Evolutionary conservation across 2,888 invertebrate species (phyloP), one percentile per base, ranked within the genome.

Genomic region (Erebia palarica): DNA sequence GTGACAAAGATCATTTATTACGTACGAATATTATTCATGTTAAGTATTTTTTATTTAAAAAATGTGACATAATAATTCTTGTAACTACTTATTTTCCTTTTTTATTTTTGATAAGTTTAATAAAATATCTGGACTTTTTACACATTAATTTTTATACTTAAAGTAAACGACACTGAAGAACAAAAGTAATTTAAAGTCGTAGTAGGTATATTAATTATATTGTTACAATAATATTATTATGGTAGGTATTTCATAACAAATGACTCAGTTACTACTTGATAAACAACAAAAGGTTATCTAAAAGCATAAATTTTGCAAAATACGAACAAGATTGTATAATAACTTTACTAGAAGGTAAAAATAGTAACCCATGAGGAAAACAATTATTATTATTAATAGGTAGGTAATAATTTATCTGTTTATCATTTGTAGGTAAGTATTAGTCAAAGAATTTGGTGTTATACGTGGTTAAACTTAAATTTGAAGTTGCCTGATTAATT

Each of bases 1-100:
- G 47, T 64, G 63, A 70, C 67, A 70, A 72, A 63, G 64, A 64
- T 67, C 64, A 59, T 71, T 36, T 68, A 57, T 65, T 69, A 68
- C 68, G 51, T n/a, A 44, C 18, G 55, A 18, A 55, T 47, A 42
- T 61, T 61, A 68, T 53, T 67, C 14, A 36, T 42, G n/a, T 63
- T 49, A 49, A 63, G 63, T 63, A 49, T 49, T 63, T 63, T 68
- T 68, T 42, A 64, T 58, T 61, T 18, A 49, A 44, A 27, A 53
- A 68, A 64, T 18, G 16, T 71, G 51, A 53, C 63, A 51, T 68
- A 57, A 51, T 68, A 57, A 68, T 60, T 67, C 55, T 49, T 67
- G n/a, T 59, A 58, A 58, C 21, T 21, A 36, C 36, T 36, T 36
- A 36, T 36, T 36, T 59, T 67, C n/a, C 11, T 66, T 53, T 65